Evolutionary conservation across 1,140 invertebrate genomes (phyloP), one percentile per base, ranked within the genome.

Genomic region (Colletes gigas): DNA sequence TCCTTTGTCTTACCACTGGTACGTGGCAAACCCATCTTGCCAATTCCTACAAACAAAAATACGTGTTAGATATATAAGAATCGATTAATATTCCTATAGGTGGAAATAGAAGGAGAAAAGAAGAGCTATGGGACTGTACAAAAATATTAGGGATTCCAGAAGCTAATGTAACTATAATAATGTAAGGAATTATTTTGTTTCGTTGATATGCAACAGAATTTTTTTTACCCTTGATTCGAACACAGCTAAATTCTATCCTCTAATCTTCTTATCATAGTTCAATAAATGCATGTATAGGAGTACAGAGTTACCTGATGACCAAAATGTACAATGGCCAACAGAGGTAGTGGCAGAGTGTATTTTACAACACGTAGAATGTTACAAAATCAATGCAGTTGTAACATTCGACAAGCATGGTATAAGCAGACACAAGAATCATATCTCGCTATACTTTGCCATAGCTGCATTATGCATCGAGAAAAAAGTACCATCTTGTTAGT

Each of bases 381-480:
- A 97, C 75, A 95, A 96, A 90, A 97, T 98, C 88, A 96, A 98
- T 88, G 96, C 96, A 30, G 94, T 99, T 71, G 95, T 99, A 60
- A 99, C 98, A 54, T 99, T 99, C 94, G 98, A 99, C 93, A 95
- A 96, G 89, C 93, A 96, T 89, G 98, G 98, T 67, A 96, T 99
- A 6, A 98, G 97, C 88, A 95, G 96, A 10, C 98, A 99, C 94
- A 93, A 94, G 44, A 99, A 99, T 94, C 98, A 99, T 92, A 96
- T 95, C 82, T 96, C 97, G 65, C 94, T 98, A 79, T 97, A 97
- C 91, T 96, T 96, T 94, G 96, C 96, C 78, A 93, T 97, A 50
- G 95, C 96, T 78, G 95, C 96, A 89, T 94, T 98, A 84, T 96
- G 96, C 87, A 94, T 97, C 85, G 95, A 97, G 83, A 95, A 95